phyloP scores from a whole-genome alignment of 2,888 invertebrate genomes.

The Hecatera dysodea region DNA sequence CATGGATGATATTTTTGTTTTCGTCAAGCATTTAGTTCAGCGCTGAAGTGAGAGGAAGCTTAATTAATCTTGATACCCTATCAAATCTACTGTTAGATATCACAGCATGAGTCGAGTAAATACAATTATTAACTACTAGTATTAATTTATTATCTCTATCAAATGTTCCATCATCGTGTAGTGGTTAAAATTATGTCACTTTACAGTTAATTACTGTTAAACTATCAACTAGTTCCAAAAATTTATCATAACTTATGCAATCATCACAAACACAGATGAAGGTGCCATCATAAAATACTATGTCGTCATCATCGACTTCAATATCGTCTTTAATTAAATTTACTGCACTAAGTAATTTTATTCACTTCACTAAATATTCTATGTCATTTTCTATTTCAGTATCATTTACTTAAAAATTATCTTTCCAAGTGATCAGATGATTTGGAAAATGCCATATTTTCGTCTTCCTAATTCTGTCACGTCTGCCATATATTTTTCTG shows the following conservation, averaged over 20 bases:
- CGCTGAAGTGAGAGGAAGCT: neutral
- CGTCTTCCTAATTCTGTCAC: slow-evolving; percentile 37
- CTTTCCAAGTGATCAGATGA: neutral
- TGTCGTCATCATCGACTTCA: neutral
- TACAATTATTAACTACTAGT: no score
- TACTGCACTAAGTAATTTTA: no score
- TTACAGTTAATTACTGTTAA: neutral
- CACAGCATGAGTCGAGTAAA: neutral
- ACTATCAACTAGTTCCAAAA: neutral
- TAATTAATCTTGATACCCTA: neutral
- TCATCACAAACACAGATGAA: neutral
- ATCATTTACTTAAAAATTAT: neutral
- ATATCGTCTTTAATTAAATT: neutral
- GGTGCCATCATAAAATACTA: neutral
- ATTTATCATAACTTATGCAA: slow-evolving; percentile 10
- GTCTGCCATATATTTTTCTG: slow-evolving; percentile 46
- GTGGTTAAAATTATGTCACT: neutral
- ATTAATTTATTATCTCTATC: neutral
- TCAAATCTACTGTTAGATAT: neutral
- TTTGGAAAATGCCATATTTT: neutral
- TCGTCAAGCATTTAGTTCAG: neutral
- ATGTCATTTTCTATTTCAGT: neutral
- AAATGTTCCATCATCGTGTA: neutral
- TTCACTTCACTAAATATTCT: no score
- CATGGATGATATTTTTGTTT: slow-evolving; percentile 11